Evolutionary conservation across 2,888 invertebrate species (phyloP), one percentile per base, ranked within the genome.

Genomic region (Physocephala rufipes): DNA sequence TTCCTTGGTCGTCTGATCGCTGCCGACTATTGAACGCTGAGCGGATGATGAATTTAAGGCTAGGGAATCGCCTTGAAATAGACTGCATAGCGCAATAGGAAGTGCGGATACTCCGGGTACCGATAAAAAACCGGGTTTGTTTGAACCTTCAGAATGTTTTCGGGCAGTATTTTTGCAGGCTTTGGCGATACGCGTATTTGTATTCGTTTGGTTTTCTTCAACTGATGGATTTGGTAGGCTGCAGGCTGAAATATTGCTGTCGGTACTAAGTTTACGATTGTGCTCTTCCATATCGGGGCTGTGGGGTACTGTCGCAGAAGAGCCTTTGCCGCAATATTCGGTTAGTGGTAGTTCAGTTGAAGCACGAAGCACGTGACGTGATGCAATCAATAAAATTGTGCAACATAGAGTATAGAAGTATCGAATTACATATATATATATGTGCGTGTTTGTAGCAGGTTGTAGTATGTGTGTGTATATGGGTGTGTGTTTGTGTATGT

Each of bases 11-110:
- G 49, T 13, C 53, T 28, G 77, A 67, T 70, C 74, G 77, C 26
- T 78, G 76, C 71, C n/a, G n/a, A n/a, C n/a, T n/a, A n/a, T n/a
- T n/a, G n/a, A n/a, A n/a, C n/a, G n/a, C n/a, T n/a, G n/a, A n/a
- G n/a, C n/a, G n/a, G 83, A 66, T 43, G 79, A 78, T 43, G 79
- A 76, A 5, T 78, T 81, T 12, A 83, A 82, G 69, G 81, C 79
- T 69, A 85, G 78, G 28, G 84, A 78, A 36, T 84, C 84, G 45
- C 81, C 82, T 69, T 85, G 87, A 76, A 88, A 78, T 47, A 88
- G 82, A 70, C 87, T 87, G 73, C 87, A 87, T 45, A 88, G 82
- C 75, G 88, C 86, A 26, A 87, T 82, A 70, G 88, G 88, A 76
- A 88, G 83, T 67, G 84, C 83, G 62, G 85, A 82, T 13, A 73